Evolutionary conservation across 1,140 invertebrate species (phyloP), one percentile per base, ranked within the genome.

Genomic region (Tetragonula clypearis): DNA sequence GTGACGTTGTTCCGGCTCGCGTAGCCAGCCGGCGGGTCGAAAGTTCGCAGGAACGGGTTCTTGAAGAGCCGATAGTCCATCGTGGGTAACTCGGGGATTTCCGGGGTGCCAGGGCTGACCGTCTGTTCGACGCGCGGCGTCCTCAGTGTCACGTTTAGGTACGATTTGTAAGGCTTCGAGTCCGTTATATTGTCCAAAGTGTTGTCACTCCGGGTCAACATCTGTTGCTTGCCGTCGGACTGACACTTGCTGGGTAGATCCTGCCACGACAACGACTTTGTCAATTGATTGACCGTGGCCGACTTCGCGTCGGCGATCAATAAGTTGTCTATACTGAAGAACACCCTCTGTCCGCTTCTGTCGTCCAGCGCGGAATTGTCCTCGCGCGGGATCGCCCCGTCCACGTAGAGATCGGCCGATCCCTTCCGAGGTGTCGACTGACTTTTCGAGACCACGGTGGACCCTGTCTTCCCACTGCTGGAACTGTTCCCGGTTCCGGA

Each of bases 241-340:
- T 89, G 72, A 30, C 58, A 77, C 0, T 92, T 90, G 49, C 83
- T 89, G 3, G 76, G 65, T 12, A 95, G 69, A 79, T 94, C 92
- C 53, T 94, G 94, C 58, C 93, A 95, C 0, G 94, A 95, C 56
- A 93, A 68, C 0, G 94, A 95, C 69, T 93, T 94, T 0, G 83
- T 87, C 19, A 93, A 17, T 1, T 91, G 86, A 80, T 85, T 90
- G 19, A 62, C 79, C 6, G 41, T 65, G 21, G n/a, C 84, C 12
- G 17, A 30, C 23, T 77, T 66, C 8, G 86, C 79, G 0, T 85
- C 80, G 14, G 41, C 41, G 17, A 87, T 75, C 62, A 90, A 21
- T 12, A 93, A 26, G 55, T 93, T 91, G 30, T 93, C 92, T 2
- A 88, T 90, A 65, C 92, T 92, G 6, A 90, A 75, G 53, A 90